These are phyloP conservation scores for Palythoa caribaeorum DNA, from an alignment of 92 coral and sea anemone genomes.

Conservation along the genomic window DNA sequence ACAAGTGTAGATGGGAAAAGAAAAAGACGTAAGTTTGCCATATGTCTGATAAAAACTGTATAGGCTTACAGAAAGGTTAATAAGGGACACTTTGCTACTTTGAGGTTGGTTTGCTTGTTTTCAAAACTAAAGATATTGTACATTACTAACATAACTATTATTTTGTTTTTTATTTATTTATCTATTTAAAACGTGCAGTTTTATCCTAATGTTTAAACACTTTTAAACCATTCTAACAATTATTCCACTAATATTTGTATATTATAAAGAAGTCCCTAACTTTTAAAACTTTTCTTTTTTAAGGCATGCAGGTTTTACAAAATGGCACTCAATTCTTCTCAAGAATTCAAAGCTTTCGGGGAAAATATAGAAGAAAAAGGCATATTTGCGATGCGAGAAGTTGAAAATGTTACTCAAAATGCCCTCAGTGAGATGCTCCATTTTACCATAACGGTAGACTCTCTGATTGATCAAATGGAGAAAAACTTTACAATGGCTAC, in stretches of 20 bases:
- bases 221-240: too few species aligned
- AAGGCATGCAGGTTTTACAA: constrained; percentile 77
- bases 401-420: constrained; percentile 78
- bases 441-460: constrained; percentile 83
- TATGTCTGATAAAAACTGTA: too few species aligned
- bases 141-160: too few species aligned
- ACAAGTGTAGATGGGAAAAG: too few species aligned
- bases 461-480: constrained; percentile 76
- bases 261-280: not conserved
- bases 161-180: too few species aligned
- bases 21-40: too few species aligned
- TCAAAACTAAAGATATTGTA: too few species aligned
- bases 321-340: constrained; percentile 78
- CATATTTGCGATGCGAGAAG: constrained; percentile 69
- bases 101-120: not conserved
- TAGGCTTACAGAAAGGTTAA: not conserved
- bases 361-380: constrained; percentile 83
- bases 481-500: constrained; percentile 77
- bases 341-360: constrained; percentile 78
- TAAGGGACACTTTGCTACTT: not conserved
- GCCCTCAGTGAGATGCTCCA: constrained; percentile 78
- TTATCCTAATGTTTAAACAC: too few species aligned
- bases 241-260: not conserved
- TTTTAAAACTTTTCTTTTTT: not conserved
- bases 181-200: too few species aligned